Conservation (phyloP, 1,140 invertebrate genomes). For the Carcinoscorpius rotundicauda region DNA sequence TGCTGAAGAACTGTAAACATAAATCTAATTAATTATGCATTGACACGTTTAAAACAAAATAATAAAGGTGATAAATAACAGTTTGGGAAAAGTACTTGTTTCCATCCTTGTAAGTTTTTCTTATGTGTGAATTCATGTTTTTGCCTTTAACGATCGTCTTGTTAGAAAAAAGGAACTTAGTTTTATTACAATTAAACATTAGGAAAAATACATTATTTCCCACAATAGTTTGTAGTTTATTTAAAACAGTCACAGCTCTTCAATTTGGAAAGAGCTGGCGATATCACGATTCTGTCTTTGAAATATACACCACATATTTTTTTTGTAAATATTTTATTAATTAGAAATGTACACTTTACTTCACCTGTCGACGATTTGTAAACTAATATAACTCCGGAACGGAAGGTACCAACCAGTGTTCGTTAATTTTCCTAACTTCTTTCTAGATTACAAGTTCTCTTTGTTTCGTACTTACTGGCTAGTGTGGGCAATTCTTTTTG, state of each 20-base stretch:
- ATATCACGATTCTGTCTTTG: not conserved
- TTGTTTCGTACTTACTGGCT: constrained; percentile 95
- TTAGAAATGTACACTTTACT: not conserved
- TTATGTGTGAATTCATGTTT: constrained; percentile 1
- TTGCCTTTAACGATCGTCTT: not conserved
- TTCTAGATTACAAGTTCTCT: constrained; percentile 64
- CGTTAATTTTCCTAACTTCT: not conserved
- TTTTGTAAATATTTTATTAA: constrained; percentile 1
- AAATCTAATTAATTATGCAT: not conserved
- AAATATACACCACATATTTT: not conserved
- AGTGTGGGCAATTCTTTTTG: constrained; percentile 95
- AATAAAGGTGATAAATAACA: not conserved
- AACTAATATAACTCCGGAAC: too few species aligned
- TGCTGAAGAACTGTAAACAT: not conserved
- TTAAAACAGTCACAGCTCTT: too few species aligned
- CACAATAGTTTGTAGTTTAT: too few species aligned
- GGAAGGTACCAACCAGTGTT: not conserved
- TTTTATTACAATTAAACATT: too few species aligned
- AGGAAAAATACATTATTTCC: too few species aligned
- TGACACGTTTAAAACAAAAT: not conserved
- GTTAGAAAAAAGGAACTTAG: too few species aligned
- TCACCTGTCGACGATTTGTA: not conserved
- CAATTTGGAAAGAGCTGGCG: too few species aligned
- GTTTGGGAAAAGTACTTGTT: not conserved
- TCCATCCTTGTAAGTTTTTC: not conserved